phyloP scores from a whole-genome alignment of 1,140 invertebrate genomes.

The Metopolophium dirhodum region DNA sequence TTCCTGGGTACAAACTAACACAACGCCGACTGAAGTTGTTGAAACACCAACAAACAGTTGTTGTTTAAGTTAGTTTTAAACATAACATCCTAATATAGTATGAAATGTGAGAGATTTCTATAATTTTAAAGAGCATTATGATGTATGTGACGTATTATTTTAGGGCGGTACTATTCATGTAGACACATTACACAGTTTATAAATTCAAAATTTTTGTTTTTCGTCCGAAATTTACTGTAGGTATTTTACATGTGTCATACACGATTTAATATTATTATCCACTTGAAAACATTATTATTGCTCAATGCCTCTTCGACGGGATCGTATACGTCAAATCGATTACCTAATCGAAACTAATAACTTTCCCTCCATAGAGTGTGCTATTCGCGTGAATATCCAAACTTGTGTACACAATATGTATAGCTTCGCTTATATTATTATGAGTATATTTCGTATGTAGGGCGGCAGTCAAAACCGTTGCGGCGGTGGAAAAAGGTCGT shows the following conservation, averaged over 20 bases:
- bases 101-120: neutral
- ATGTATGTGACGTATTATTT: too few species aligned
- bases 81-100: neutral
- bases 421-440: neutral
- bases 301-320: neutral
- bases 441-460: constrained; percentile 34
- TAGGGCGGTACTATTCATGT: neutral
- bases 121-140: neutral
- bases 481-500: constrained; percentile 6
- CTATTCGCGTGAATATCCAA: neutral
- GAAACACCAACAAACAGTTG: neutral
- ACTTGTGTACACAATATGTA: neutral
- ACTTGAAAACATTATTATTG: neutral
- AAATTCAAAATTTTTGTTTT: too few species aligned
- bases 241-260: too few species aligned
- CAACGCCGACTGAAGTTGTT: neutral
- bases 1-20: neutral
- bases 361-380: neutral
- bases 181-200: neutral
- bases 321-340: neutral
- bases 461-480: constrained; percentile 28
- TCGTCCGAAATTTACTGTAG: neutral
- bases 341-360: neutral
- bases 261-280: neutral
- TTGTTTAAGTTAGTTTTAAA: neutral